These are phyloP conservation scores for Tragelaphus strepsiceros DNA, from an alignment of 2,113 vertebrate species.

Conservation along the genomic window DNA sequence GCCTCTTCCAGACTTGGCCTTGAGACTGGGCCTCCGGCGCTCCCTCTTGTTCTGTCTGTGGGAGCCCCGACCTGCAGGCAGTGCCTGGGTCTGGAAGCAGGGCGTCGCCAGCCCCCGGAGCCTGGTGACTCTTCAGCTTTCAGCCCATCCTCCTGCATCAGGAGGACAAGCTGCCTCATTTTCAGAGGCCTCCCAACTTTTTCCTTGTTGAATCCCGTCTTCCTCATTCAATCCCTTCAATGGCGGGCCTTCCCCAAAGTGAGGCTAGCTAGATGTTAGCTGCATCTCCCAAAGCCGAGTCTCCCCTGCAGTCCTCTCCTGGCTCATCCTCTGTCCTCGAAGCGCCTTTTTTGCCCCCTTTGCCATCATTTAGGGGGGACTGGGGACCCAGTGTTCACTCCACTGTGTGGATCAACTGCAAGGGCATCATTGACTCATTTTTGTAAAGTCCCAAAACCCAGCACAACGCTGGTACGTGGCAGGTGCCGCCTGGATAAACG, in stretches of 20 bases:
- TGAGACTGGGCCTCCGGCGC: background rate
- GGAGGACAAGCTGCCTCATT: background rate
- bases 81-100: background rate
- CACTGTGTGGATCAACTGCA: background rate
- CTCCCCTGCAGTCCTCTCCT: background rate
- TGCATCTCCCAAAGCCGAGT: background rate
- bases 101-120: rapidly evolving
- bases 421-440: background rate
- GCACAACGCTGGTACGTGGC: background rate
- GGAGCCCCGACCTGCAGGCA: background rate
- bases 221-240: background rate
- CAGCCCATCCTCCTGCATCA: background rate
- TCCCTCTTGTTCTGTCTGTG: background rate
- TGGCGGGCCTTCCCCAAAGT: rapidly evolving
- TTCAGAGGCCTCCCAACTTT: background rate
- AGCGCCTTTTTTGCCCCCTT: background rate
- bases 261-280: background rate
- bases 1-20: background rate
- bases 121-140: background rate
- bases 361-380: background rate
- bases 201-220: rapidly evolving
- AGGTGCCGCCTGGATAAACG: background rate
- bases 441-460: background rate
- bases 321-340: background rate
- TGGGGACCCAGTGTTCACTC: background rate